phyloP scores from a whole-genome alignment of 1,140 invertebrate species.

The Notospermus geniculatus region DNA sequence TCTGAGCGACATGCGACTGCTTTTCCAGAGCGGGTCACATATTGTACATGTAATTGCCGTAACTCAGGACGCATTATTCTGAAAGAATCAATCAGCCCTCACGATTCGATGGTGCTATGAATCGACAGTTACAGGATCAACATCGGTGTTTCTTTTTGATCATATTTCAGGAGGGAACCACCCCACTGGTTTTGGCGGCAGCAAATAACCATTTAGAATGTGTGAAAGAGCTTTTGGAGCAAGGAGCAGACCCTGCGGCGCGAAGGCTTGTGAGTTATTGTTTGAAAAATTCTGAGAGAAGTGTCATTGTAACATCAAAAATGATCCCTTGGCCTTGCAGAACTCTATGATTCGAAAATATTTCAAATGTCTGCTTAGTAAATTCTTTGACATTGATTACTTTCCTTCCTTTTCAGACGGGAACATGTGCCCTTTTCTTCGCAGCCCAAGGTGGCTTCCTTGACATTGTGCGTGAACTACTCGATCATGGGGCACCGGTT shows the following conservation, averaged over 20 bases:
- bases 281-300: too few relatives aligned
- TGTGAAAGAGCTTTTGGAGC: slow-evolving; percentile 79
- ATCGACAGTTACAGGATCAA: too few relatives aligned
- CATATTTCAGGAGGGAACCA: slow-evolving; percentile 79
- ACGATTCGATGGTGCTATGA: too few relatives aligned
- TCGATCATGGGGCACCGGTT: slow-evolving; percentile 74
- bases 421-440: slow-evolving; percentile 87
- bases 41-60: too few relatives aligned
- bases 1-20: too few relatives aligned
- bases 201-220: slow-evolving; percentile 85
- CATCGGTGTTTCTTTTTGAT: background rate
- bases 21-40: too few relatives aligned
- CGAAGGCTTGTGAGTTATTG: slow-evolving; percentile 69
- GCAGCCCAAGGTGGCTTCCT: slow-evolving; percentile 85
- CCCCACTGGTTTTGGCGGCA: slow-evolving; percentile 83
- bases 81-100: too few relatives aligned
- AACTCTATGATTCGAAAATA: background rate
- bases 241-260: slow-evolving; percentile 81
- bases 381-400: background rate
- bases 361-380: background rate
- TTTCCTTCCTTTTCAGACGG: slow-evolving; percentile 65
- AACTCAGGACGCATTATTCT: too few relatives aligned
- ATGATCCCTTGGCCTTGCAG: background rate
- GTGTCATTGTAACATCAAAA: background rate
- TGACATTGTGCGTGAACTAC: slow-evolving; percentile 73